phyloP scores from a whole-genome alignment of 2,113 vertebrate species.

The Leptobrachium ailaonicum region DNA sequence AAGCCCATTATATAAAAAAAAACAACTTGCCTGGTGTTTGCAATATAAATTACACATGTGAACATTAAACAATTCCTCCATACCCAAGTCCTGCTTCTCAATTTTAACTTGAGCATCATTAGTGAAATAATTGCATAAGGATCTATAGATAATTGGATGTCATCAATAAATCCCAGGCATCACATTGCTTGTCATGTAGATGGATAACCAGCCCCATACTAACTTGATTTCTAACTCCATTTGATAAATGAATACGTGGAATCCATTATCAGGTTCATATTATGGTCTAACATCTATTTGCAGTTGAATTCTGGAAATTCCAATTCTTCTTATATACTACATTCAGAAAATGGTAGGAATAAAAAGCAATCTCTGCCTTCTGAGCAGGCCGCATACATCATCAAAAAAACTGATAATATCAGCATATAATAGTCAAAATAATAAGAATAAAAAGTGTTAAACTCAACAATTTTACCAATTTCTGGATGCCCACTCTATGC shows the following conservation, averaged over 20 bases:
- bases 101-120: conserved; percentile 53
- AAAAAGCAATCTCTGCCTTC: too few relatives aligned
- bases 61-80: conserved; percentile 39
- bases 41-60: conserved; percentile 53
- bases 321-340: too few relatives aligned
- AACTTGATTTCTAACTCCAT: conserved; percentile 22
- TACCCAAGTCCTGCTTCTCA: conserved; percentile 45
- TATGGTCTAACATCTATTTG: conserved; percentile 15
- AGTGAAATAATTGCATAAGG: conserved; percentile 54
- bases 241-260: conserved; percentile 25
- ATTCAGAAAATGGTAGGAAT: too few relatives aligned
- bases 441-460: too few relatives aligned
- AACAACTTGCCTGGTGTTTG: conserved; percentile 29
- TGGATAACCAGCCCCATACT: neutral
- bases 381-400: too few relatives aligned
- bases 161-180: conserved; percentile 33
- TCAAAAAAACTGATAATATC: too few relatives aligned
- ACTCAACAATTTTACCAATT: too few relatives aligned
- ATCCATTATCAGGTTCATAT: conserved; percentile 25
- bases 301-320: neutral
- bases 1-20: conserved; percentile 48
- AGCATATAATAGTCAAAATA: too few relatives aligned
- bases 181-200: conserved; percentile 25
- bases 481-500: too few relatives aligned
- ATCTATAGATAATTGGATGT: conserved; percentile 50